A percentile compares a stretch with the other conserved stretches of the same genome.
These are phyloP conservation scores for Nycticorax nycticorax DNA, from an alignment of 2,113 vertebrate genomes.

Conservation along the genomic window DNA sequence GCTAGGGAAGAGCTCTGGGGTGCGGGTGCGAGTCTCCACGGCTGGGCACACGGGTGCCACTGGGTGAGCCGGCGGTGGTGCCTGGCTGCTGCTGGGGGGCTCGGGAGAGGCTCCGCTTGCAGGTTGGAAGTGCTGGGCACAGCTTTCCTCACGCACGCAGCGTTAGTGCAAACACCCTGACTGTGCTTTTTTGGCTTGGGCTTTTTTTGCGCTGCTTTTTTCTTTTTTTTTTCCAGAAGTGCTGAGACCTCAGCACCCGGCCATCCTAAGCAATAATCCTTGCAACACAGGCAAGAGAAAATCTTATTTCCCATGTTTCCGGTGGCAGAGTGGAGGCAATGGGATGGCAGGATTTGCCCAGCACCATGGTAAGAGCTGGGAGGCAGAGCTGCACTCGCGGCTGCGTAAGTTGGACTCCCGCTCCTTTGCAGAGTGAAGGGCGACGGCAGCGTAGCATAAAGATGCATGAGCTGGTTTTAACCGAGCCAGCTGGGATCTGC, in stretches of 20 bases:
- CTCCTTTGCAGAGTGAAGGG: background rate
- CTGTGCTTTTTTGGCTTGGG: background rate
- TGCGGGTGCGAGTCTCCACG: fast-evolving
- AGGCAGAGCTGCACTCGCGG: background rate
- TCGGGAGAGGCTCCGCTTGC: background rate
- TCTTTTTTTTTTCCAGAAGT: background rate
- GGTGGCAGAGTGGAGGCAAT: conserved; percentile 22
- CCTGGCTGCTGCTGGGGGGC: background rate
- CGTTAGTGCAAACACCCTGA: background rate
- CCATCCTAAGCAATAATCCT: background rate
- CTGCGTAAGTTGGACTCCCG: background rate
- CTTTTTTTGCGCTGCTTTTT: background rate
- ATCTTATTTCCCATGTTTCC: background rate
- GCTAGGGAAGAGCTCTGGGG: background rate
- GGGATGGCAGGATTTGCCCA: conserved; percentile 46
- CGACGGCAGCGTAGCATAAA: background rate
- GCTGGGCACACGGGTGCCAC: background rate
- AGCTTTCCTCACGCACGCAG: background rate
- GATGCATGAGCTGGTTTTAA: background rate
- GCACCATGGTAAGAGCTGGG: conserved; percentile 50
- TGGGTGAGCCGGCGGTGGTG: background rate
- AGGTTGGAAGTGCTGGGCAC: background rate
- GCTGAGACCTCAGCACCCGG: background rate
- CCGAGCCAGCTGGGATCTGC: background rate
- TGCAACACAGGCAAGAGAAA: background rate